Evolutionary conservation across 2,797 vertebrate species (phyloP).

Genomic region (Lepidocolaptes lacrymiger): DNA sequence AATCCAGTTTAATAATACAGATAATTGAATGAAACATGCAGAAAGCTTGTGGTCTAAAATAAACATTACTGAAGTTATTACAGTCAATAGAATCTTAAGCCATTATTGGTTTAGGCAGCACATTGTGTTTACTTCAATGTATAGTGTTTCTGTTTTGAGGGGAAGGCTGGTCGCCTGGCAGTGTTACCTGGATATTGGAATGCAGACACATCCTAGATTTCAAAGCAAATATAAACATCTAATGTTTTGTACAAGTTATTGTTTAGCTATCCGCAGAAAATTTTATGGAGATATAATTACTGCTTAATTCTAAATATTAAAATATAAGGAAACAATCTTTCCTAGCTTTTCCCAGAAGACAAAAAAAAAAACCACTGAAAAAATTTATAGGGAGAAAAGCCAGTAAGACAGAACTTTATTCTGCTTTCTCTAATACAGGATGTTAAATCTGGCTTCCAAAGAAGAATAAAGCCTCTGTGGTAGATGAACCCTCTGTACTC

Average conservation of each 20-base stretch:
- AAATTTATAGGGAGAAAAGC: not conserved
- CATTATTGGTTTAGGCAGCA: constrained; percentile 32
- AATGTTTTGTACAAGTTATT: not conserved
- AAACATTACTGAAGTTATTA: constrained; percentile 22
- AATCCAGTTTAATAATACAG: not conserved
- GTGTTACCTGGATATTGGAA: constrained; percentile 30
- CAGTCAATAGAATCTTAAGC: not conserved
- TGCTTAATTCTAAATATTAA: not conserved
- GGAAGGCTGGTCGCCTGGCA: constrained; percentile 31
- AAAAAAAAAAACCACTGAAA: not conserved
- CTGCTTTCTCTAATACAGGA: not conserved
- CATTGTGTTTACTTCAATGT: not conserved
- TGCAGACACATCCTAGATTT: not conserved
- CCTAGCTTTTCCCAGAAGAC: not conserved
- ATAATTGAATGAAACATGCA: not conserved
- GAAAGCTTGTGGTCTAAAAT: constrained; percentile 20
- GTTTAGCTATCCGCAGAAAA: not conserved
- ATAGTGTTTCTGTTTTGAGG: constrained; percentile 3
- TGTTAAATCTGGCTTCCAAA: not conserved
- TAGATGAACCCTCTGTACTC: not conserved
- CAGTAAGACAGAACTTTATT: not conserved
- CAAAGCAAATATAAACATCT: not conserved
- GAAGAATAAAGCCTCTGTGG: not conserved
- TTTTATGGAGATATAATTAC: not conserved
- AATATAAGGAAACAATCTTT: not conserved